Percentiles rank a stretch among this genome's conserved stretches.
Conservation (phyloP, 2,797 vertebrate species). For the Gymnopithys bicolor region DNA sequence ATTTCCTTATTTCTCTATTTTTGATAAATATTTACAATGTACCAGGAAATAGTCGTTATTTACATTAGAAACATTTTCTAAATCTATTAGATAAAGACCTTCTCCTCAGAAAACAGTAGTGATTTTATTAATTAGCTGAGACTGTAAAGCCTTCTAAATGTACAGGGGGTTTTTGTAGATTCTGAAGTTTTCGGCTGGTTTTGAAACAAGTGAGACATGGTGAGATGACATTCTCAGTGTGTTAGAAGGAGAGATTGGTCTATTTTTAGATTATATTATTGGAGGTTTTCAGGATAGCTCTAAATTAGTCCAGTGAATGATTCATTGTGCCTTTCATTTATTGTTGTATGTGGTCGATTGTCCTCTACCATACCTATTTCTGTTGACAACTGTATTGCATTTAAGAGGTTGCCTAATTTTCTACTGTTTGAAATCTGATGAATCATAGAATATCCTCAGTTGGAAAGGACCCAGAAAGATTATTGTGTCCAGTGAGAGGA, state of each 20-base stretch:
- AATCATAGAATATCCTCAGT: neutral
- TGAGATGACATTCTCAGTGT: neutral
- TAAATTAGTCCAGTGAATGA: neutral
- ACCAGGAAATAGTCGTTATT: neutral
- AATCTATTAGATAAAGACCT: neutral
- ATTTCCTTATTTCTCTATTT: neutral
- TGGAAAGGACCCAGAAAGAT: neutral
- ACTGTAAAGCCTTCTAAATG: neutral
- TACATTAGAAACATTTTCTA: neutral
- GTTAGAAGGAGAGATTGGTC: neutral
- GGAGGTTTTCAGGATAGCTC: neutral
- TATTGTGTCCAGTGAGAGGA: rapidly evolving
- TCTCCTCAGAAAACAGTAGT: neutral
- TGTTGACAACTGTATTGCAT: neutral
- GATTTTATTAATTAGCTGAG: neutral
- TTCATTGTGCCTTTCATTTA: neutral
- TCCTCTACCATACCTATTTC: neutral
- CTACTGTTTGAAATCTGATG: neutral
- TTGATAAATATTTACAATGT: neutral
- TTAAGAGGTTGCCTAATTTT: neutral
- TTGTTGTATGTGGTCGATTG: neutral
- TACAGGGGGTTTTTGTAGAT: neutral
- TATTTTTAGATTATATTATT: neutral
- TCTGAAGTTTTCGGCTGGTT: neutral
- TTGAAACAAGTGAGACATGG: neutral